phyloP scores from a whole-genome alignment of 1,140 invertebrate genomes.

The Drosophila mauritiana region DNA sequence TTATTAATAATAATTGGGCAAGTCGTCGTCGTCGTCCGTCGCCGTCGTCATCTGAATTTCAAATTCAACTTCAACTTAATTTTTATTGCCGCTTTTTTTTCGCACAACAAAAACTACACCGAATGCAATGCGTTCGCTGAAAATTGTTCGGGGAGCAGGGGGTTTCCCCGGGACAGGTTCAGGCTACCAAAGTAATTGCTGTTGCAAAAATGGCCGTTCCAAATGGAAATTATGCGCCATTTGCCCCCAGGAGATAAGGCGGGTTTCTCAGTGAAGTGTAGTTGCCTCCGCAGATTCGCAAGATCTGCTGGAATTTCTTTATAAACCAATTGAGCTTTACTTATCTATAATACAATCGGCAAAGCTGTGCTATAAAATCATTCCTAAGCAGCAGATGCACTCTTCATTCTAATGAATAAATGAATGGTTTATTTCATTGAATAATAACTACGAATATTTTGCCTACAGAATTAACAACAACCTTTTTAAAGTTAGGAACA shows the following conservation, averaged over 20 bases:
- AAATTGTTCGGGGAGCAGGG: conserved; percentile 7
- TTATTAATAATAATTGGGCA: conserved; percentile 73
- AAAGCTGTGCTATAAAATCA: background rate
- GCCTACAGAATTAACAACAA: too few relatives aligned
- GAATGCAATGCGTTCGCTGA: conserved; percentile 47
- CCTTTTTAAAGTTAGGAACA: too few relatives aligned
- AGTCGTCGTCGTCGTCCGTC: conserved; percentile 53
- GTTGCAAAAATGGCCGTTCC: conserved; percentile 58
- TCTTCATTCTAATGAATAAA: background rate
- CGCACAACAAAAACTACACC: conserved; percentile 1
- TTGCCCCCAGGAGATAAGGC: conserved; percentile 20
- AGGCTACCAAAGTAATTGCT: conserved; percentile 56
- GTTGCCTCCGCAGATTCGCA: background rate
- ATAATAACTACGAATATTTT: too few relatives aligned
- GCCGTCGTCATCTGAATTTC: conserved; percentile 71
- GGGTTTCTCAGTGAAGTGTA: background rate
- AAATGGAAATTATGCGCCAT: conserved; percentile 64
- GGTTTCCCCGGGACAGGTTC: conserved; percentile 35
- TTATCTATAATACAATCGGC: background rate
- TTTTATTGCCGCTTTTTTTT: conserved; percentile 71
- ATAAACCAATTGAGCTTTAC: background rate
- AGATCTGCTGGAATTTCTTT: background rate
- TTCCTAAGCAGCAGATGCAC: background rate
- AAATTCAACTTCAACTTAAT: conserved; percentile 74
- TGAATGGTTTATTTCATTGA: background rate